Evolutionary conservation across 2,797 vertebrate species (phyloP).

Genomic region (Danio albolineatus): DNA sequence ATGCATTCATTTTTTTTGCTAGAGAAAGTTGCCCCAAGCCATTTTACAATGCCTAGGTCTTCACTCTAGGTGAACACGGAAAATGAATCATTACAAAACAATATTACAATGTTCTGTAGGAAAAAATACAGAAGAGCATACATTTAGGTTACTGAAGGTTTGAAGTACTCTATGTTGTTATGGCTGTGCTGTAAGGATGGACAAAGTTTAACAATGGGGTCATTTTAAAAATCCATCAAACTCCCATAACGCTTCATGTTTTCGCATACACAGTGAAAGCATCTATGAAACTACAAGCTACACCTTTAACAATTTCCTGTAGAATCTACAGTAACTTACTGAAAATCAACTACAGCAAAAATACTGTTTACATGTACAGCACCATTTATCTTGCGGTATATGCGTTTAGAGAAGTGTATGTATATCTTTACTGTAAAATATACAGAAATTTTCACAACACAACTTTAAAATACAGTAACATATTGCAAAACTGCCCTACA

Average conservation of each 20-base stretch:
- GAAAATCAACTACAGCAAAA: too few relatives aligned
- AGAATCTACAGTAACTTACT: too few relatives aligned
- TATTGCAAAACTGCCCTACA: too few relatives aligned
- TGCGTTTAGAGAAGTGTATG: too few relatives aligned
- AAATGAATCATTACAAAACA: slow-evolving; percentile 70
- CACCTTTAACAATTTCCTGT: too few relatives aligned
- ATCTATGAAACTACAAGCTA: too few relatives aligned
- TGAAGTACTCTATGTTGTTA: neutral
- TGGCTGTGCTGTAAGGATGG: neutral
- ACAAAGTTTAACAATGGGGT: neutral
- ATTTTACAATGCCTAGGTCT: slow-evolving; percentile 70
- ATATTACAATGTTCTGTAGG: slow-evolving; percentile 64
- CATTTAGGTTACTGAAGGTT: neutral
- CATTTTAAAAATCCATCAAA: slow-evolving; percentile 6
- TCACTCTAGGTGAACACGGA: slow-evolving; percentile 61
- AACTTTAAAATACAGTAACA: too few relatives aligned
- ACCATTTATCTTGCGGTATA: too few relatives aligned
- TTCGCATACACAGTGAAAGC: neutral
- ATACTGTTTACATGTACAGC: too few relatives aligned
- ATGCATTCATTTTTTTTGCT: slow-evolving; percentile 72
- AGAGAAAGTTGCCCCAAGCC: slow-evolving; percentile 67
- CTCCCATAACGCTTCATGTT: neutral
- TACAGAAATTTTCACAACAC: too few relatives aligned
- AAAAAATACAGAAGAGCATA: slow-evolving; percentile 26
- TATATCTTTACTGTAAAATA: too few relatives aligned